Percentiles rank a stretch among this genome's conserved stretches.
Conservation (phyloP, 2,113 vertebrate genomes). For the Craseonycteris thonglongyai region DNA sequence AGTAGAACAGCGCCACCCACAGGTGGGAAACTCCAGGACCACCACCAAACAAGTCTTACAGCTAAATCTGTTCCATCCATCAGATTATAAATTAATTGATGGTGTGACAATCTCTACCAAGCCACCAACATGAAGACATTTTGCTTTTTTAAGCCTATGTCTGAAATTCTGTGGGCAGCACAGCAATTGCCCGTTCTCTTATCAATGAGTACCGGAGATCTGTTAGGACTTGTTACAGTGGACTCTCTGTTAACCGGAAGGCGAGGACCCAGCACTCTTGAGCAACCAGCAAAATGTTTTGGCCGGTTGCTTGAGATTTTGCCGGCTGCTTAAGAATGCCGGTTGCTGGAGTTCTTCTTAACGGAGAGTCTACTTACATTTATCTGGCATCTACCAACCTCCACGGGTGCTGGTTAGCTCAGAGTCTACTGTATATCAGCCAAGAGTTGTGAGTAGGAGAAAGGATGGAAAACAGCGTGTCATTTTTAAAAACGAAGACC, state of each 20-base stretch:
- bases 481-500: not conserved
- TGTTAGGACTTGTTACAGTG: not conserved
- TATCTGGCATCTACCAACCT: too few species aligned
- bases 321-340: too few species aligned
- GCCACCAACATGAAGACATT: not conserved
- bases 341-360: too few species aligned
- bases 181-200: not conserved
- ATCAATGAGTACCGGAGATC: not conserved
- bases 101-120: not conserved
- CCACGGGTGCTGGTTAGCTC: too few species aligned
- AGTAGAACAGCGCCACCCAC: not conserved
- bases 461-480: not conserved
- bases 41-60: not conserved
- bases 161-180: not conserved
- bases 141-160: not conserved
- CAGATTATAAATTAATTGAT: not conserved
- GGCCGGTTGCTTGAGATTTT: too few species aligned
- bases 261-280: too few species aligned
- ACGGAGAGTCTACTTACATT: too few species aligned
- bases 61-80: not conserved
- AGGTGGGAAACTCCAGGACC: accelerated
- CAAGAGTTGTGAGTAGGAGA: not conserved
- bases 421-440: too few species aligned
- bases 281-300: too few species aligned
- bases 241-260: too few species aligned